These are phyloP conservation scores for Pangasius larnaudii DNA, from an alignment of 2,797 vertebrate species.

Conservation along the genomic window DNA sequence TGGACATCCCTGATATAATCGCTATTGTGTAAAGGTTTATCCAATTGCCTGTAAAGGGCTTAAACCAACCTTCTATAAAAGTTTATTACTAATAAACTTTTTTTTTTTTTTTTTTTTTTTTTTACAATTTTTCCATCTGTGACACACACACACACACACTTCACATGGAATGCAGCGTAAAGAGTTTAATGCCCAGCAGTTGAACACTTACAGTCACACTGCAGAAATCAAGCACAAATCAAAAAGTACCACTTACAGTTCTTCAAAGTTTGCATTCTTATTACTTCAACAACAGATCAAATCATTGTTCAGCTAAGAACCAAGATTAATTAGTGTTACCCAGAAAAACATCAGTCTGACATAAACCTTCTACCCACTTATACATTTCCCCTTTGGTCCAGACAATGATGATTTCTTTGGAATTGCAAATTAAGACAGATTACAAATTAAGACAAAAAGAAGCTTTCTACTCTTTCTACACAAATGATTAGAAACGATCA, in stretches of 20 bases:
- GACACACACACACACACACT: background rate
- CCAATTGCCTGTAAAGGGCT: background rate
- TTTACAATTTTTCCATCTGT: background rate
- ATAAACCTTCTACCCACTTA: background rate
- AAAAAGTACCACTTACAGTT: background rate
- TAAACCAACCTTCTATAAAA: background rate
- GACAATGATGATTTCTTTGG: background rate
- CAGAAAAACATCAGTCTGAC: background rate
- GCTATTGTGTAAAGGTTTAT: too few relatives aligned
- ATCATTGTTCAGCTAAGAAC: background rate
- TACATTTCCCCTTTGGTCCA: background rate
- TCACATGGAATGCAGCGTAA: background rate
- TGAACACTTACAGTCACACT: background rate
- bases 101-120: background rate
- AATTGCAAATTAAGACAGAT: background rate
- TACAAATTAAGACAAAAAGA: background rate
- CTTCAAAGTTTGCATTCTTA: background rate
- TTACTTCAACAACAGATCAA: background rate
- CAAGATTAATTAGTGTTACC: constrained; percentile 5
- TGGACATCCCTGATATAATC: too few relatives aligned
- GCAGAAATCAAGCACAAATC: background rate
- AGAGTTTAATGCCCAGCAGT: constrained; percentile 11
- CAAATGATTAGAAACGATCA: background rate
- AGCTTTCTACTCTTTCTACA: background rate
- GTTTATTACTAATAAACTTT: background rate